phyloP scores from a whole-genome alignment of 2,113 vertebrate species.

The Edolisoma coerulescens region DNA sequence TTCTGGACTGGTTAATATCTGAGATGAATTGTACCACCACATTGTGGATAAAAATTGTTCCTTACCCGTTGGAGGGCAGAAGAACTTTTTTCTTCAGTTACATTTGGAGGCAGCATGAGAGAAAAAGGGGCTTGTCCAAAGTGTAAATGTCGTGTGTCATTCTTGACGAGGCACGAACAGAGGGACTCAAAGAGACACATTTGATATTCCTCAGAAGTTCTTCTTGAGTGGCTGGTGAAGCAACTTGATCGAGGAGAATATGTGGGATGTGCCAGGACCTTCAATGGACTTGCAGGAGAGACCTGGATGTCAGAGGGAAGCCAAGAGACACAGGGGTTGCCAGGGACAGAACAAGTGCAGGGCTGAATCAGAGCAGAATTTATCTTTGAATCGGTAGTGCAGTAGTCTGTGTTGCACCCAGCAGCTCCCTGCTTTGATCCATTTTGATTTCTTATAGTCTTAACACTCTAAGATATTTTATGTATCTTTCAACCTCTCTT shows the following conservation, averaged over 20 bases:
- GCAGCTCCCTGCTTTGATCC: background rate
- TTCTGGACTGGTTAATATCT: background rate
- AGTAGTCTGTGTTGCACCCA: background rate
- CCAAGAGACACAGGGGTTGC: background rate
- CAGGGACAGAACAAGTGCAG: background rate
- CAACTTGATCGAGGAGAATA: fast-evolving
- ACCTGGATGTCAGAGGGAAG: background rate
- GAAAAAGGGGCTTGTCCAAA: background rate
- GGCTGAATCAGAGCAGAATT: background rate
- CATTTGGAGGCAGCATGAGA: background rate
- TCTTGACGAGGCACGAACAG: background rate
- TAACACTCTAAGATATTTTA: background rate
- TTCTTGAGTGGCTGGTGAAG: background rate
- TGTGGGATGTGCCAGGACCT: background rate
- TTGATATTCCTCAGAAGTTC: background rate
- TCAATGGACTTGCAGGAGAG: background rate
- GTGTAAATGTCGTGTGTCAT: background rate
- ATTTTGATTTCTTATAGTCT: background rate
- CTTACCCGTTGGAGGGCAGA: background rate
- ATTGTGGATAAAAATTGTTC: background rate
- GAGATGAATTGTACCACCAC: background rate
- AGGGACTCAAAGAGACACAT: background rate
- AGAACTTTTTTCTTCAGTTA: background rate
- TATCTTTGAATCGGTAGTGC: background rate
- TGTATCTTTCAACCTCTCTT: background rate